These are phyloP conservation scores for Gymnosoma rotundatum DNA, from an alignment of 2,888 invertebrate species.

Conservation along the genomic window DNA sequence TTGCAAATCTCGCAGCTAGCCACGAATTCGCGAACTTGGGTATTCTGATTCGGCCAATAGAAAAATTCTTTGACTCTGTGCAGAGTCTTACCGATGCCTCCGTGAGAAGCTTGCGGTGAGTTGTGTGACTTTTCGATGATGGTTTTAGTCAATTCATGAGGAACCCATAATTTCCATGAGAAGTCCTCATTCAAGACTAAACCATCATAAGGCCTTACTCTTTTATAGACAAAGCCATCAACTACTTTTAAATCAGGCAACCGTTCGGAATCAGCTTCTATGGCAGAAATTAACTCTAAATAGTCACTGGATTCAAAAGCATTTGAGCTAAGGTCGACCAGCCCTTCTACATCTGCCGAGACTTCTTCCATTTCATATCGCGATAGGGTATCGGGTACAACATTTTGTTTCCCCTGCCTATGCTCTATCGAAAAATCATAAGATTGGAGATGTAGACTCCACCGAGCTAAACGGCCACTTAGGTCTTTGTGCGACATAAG, in stretches of 20 bases:
- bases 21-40: not conserved
- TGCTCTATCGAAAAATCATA: not conserved
- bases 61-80: not conserved
- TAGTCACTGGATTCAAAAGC: not conserved
- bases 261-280: not conserved
- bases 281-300: not conserved
- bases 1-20: not conserved
- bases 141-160: no score
- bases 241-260: constrained; percentile 1
- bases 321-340: not conserved
- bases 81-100: not conserved
- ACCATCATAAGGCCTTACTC: not conserved
- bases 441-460: not conserved
- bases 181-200: not conserved
- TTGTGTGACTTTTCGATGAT: not conserved
- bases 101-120: not conserved
- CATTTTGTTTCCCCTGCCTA: not conserved
- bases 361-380: not conserved
- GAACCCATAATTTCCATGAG: no score
- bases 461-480: constrained; percentile 3
- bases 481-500: not conserved
- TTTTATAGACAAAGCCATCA: not conserved
- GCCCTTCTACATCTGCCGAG: not conserved
- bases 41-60: not conserved
- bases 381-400: not conserved